Evolutionary conservation across 2,113 vertebrate species (phyloP).

Genomic region (Trochalopteron elliotii): DNA sequence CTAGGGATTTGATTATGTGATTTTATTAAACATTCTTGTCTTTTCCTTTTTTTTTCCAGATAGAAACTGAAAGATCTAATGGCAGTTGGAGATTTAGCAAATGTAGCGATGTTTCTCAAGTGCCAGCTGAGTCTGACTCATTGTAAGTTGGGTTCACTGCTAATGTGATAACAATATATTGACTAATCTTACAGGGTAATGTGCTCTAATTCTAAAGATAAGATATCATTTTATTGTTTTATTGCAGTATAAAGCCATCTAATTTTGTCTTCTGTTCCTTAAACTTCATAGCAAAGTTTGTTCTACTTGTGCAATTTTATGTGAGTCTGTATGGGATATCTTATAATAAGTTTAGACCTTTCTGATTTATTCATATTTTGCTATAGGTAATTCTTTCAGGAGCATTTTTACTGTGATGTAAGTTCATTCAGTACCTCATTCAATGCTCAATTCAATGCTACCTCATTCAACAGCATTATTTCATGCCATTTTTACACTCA

Average conservation of each 20-base stretch:
- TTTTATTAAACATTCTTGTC: background rate
- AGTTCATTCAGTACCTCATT: no score
- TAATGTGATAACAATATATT: background rate
- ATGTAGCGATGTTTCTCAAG: background rate
- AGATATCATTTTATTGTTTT: background rate
- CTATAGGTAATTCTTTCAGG: background rate
- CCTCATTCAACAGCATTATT: background rate
- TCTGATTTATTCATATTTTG: background rate
- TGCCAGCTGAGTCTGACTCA: background rate
- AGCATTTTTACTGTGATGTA: background rate
- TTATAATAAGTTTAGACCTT: background rate
- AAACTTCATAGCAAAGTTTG: background rate
- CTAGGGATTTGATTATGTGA: background rate
- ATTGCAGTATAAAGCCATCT: background rate
- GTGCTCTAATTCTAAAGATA: background rate
- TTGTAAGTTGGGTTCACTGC: slow-evolving; percentile 18
- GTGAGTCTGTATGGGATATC: background rate
- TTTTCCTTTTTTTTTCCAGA: background rate
- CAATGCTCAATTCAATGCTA: no score
- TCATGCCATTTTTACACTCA: background rate
- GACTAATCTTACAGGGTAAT: background rate
- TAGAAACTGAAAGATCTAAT: background rate
- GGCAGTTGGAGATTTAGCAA: rapidly evolving
- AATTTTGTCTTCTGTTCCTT: background rate
- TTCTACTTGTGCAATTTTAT: background rate